A percentile compares a stretch with the other conserved stretches of the same genome.
These are phyloP conservation scores for Tigriopus californicus DNA, from an alignment of 2,888 invertebrate genomes.

Conservation along the genomic window DNA sequence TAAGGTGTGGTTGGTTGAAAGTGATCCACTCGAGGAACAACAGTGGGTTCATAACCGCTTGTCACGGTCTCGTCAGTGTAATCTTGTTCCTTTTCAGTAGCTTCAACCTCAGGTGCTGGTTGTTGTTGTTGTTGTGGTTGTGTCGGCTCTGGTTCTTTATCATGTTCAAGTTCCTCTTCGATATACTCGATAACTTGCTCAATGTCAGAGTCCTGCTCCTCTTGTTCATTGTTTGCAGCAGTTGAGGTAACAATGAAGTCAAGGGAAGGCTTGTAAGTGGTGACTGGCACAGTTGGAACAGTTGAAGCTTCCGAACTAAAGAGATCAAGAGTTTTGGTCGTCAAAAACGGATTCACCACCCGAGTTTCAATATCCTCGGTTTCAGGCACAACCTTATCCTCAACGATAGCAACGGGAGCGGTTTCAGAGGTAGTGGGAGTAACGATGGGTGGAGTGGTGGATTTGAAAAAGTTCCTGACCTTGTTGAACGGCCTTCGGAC, in stretches of 20 bases:
- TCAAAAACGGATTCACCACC: too few relatives aligned
- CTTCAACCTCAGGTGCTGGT: neutral
- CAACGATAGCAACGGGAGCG: too few relatives aligned
- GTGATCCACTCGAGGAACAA: neutral
- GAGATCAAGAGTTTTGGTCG: too few relatives aligned
- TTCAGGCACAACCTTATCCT: too few relatives aligned
- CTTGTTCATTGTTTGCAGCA: neutral
- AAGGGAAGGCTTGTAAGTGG: too few relatives aligned
- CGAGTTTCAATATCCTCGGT: too few relatives aligned
- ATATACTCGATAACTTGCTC: neutral
- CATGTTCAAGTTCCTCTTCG: neutral
- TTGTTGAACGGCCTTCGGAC: constrained; percentile 4
- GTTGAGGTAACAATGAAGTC: neutral
- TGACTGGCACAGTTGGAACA: too few relatives aligned
- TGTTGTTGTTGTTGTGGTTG: neutral
- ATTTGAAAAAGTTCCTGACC: neutral
- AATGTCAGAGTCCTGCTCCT: neutral
- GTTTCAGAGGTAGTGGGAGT: too few relatives aligned
- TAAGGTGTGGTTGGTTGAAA: neutral
- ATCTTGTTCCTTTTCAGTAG: neutral
- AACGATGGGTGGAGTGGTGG: too few relatives aligned
- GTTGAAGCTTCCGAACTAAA: too few relatives aligned
- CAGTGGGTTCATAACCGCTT: neutral
- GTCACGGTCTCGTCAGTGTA: neutral
- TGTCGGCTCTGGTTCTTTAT: neutral